Conservation (phyloP, 2,888 invertebrate species). For the Girardia tigrina region DNA sequence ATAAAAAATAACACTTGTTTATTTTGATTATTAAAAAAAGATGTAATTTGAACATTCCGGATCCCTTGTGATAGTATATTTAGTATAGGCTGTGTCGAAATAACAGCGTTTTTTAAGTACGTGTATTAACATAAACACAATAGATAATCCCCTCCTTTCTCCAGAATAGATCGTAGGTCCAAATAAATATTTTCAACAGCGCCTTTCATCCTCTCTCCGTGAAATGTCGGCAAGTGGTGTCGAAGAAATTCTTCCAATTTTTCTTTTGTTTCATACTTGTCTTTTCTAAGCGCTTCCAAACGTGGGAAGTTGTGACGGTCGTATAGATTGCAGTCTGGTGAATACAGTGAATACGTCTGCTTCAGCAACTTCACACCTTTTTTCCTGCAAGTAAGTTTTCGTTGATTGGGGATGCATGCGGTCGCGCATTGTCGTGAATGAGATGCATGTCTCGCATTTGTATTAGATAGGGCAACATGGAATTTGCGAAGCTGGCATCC, state of each 20-base stretch:
- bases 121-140: too few relatives aligned
- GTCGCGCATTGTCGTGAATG: slow-evolving; percentile 32
- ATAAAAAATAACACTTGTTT: too few relatives aligned
- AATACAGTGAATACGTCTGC: slow-evolving; percentile 29
- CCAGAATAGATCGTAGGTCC: too few relatives aligned
- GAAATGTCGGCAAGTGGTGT: slow-evolving; percentile 25
- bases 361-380: slow-evolving; percentile 21
- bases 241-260: slow-evolving; percentile 15
- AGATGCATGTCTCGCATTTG: slow-evolving; percentile 27
- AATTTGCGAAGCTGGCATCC: neutral
- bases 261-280: slow-evolving; percentile 24
- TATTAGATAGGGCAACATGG: neutral
- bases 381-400: too few relatives aligned
- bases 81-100: too few relatives aligned
- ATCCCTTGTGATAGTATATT: too few relatives aligned
- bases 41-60: too few relatives aligned
- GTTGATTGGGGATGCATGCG: too few relatives aligned
- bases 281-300: slow-evolving; percentile 27
- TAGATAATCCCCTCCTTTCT: too few relatives aligned
- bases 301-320: slow-evolving; percentile 27
- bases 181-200: slow-evolving; percentile 26
- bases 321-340: slow-evolving; percentile 30
- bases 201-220: slow-evolving; percentile 17
- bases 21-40: too few relatives aligned
- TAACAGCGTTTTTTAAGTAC: too few relatives aligned